Evolutionary conservation across 1,140 invertebrate genomes (phyloP).

Genomic region (Drosophila baimaii): DNA sequence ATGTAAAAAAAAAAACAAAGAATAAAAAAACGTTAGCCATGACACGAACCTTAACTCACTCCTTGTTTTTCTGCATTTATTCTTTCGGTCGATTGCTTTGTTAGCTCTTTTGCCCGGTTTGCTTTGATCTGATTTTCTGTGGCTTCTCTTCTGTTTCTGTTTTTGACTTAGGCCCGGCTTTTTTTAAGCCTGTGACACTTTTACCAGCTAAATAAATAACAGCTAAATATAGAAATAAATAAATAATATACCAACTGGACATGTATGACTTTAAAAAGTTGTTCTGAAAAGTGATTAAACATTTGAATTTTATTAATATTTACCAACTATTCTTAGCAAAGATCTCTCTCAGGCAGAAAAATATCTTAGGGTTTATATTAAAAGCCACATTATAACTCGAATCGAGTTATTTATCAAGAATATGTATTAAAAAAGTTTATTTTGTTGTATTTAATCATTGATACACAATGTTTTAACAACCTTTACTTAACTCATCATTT

Average conservation of each 20-base stretch:
- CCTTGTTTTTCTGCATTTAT: not conserved
- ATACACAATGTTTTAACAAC: too few relatives aligned
- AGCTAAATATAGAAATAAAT: conserved; percentile 19
- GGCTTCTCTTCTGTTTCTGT: conserved; percentile 54
- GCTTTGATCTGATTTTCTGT: conserved; percentile 64
- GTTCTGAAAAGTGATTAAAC: not conserved
- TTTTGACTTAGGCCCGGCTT: not conserved
- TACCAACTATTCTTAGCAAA: not conserved
- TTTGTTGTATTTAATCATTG: too few relatives aligned
- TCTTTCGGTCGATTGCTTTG: conserved; percentile 25
- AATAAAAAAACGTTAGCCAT: conserved; percentile 13
- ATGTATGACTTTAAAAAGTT: not conserved
- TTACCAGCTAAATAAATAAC: conserved; percentile 32
- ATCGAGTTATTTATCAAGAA: too few relatives aligned
- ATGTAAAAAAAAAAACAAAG: not conserved
- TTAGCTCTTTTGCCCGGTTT: conserved; percentile 13
- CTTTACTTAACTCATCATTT: too few relatives aligned
- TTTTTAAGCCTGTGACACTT: conserved; percentile 57
- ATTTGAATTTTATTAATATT: not conserved
- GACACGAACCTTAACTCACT: conserved; percentile 23
- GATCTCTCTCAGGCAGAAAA: not conserved
- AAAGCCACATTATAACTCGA: too few relatives aligned
- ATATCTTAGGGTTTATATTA: not conserved
- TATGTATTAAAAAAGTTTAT: too few relatives aligned
- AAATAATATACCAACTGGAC: not conserved